Evolutionary conservation across 92 coral and sea anemone genomes (phyloP).

Genomic region (Palythoa heliodiscus): DNA sequence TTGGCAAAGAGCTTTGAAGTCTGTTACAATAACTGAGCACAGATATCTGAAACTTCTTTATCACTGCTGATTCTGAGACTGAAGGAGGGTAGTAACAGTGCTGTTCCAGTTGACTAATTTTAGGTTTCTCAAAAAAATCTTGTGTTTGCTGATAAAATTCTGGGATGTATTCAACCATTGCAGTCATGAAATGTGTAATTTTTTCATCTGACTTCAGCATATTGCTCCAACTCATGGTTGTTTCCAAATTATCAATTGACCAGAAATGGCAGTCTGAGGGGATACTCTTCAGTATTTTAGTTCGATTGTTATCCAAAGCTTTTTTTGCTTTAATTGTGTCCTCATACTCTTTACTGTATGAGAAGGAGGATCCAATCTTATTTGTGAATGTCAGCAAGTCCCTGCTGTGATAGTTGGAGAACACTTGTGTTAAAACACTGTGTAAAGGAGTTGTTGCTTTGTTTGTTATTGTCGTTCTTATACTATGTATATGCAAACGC

Average conservation of each 20-base stretch:
- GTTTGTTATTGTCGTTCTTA: neutral
- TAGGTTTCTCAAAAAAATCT: neutral
- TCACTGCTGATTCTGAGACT: neutral
- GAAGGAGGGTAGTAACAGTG: slow-evolving; percentile 1
- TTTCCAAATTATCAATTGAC: neutral
- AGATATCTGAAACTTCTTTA: neutral
- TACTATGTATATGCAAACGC: neutral
- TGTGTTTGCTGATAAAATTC: neutral
- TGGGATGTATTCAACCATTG: neutral
- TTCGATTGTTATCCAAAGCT: neutral
- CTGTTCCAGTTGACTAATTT: neutral
- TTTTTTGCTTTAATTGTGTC: neutral
- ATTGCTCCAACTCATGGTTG: slow-evolving; percentile 1
- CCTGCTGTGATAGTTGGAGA: neutral
- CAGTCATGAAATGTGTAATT: neutral
- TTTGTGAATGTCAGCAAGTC: neutral
- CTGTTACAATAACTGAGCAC: neutral
- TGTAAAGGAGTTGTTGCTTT: slow-evolving; percentile 4
- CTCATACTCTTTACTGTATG: neutral
- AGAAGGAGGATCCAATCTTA: neutral
- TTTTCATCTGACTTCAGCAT: neutral
- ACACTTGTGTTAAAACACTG: neutral
- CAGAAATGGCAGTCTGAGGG: neutral
- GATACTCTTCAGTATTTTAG: neutral
- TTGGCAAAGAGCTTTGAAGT: neutral